Conservation (phyloP, 35 echinoderm and acorn worm species). For the Chiridota heheva region DNA sequence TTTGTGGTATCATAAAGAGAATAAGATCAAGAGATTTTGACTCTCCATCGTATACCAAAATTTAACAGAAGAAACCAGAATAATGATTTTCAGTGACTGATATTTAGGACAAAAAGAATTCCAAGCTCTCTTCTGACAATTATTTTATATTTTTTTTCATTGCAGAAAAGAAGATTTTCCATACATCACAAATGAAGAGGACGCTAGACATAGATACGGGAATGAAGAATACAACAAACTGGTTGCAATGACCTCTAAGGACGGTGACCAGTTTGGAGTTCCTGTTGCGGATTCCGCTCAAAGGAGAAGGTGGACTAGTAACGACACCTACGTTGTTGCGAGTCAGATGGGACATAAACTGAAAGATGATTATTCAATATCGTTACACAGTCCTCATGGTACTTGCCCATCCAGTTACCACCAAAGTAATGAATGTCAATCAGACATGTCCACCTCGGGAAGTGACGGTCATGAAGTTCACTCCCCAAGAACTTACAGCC, state of each 20-base stretch:
- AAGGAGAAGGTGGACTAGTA: constrained; percentile 82
- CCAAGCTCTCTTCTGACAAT: too few species aligned
- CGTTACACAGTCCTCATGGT: constrained; percentile 86
- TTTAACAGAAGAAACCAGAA: neutral
- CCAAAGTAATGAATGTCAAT: constrained; percentile 74
- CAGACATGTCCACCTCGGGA: constrained; percentile 35
- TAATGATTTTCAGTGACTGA: too few species aligned
- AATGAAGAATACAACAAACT: constrained; percentile 82
- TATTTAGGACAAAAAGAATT: neutral
- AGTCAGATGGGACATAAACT: constrained; percentile 72
- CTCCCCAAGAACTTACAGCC: constrained; percentile 17
- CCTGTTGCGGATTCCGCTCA: constrained; percentile 36
- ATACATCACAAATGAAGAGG: constrained; percentile 75
- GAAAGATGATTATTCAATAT: constrained; percentile 84
- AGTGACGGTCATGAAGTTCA: constrained; percentile 35
- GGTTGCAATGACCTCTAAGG: constrained; percentile 27
- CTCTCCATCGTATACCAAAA: neutral
- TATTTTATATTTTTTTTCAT: constrained; percentile 13
- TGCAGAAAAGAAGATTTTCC: constrained; percentile 81
- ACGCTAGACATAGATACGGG: constrained; percentile 71
- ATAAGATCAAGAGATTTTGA: too few species aligned
- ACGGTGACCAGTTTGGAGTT: constrained; percentile 28
- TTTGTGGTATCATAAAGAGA: too few species aligned
- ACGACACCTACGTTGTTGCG: constrained; percentile 88
- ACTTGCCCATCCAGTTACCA: constrained; percentile 91